A percentile compares a stretch with the other conserved stretches of the same genome.
These are phyloP conservation scores for Hyposmocoma kahamanoa DNA, from an alignment of 1,140 invertebrate species.

Conservation along the genomic window DNA sequence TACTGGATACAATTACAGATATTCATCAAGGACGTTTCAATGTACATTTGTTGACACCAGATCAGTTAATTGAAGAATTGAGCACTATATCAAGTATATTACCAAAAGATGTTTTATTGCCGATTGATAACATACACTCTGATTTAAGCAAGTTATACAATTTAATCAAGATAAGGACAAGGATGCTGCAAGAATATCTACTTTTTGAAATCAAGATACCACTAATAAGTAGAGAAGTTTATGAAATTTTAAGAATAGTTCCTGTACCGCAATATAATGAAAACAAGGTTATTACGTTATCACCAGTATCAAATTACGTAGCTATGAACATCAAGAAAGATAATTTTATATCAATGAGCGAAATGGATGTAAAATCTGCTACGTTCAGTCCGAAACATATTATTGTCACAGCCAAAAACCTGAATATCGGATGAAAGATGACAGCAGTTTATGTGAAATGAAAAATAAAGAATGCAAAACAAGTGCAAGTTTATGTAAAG, in stretches of 20 bases:
- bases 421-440: constrained; percentile 1
- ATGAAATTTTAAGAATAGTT: neutral
- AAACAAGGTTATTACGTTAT: neutral
- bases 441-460: neutral
- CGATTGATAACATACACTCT: constrained; percentile 9
- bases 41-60: constrained; percentile 7
- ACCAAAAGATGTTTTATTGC: constrained; percentile 8
- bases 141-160: constrained; percentile 9
- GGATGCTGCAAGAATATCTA: constrained; percentile 1
- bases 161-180: constrained; percentile 5
- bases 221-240: neutral
- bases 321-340: constrained; percentile 6
- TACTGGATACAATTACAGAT: constrained; percentile 11
- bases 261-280: neutral
- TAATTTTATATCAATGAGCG: constrained; percentile 1
- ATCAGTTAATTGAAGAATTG: constrained; percentile 6
- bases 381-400: neutral
- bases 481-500: constrained; percentile 2
- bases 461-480: constrained; percentile 6
- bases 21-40: constrained; percentile 11
- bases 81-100: constrained; percentile 7
- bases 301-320: neutral
- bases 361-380: constrained; percentile 2
- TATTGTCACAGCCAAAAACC: neutral
- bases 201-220: constrained; percentile 1